These are phyloP conservation scores for Tetraneura akinire DNA, from an alignment of 1,140 invertebrate species.

Conservation along the genomic window DNA sequence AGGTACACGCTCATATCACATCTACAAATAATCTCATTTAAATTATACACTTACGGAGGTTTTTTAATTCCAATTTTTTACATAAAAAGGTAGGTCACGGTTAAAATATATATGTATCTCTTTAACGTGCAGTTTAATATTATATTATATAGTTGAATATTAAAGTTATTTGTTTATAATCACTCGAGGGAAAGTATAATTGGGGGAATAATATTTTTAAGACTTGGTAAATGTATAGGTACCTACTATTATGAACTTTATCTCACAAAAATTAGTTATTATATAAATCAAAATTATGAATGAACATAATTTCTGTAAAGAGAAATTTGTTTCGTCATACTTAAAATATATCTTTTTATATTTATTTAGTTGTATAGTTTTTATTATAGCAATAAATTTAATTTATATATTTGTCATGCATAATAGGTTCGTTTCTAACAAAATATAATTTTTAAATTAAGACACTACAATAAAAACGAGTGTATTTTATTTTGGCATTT, in stretches of 20 bases:
- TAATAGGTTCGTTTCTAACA: background rate
- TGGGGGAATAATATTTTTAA: background rate
- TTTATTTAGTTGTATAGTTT: slow-evolving; percentile 16
- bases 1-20: too few species aligned
- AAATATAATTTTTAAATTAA: slow-evolving; percentile 14
- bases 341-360: background rate
- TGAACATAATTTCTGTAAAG: background rate
- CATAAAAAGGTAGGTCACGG: too few species aligned
- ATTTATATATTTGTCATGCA: slow-evolving; percentile 7
- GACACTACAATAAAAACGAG: slow-evolving; percentile 2
- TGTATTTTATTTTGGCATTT: slow-evolving; percentile 33
- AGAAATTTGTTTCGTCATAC: background rate
- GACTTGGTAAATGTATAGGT: background rate
- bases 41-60: too few species aligned
- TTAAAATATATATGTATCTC: too few species aligned
- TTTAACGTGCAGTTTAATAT: background rate
- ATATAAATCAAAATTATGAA: background rate
- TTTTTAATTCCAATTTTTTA: too few species aligned
- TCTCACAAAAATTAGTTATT: background rate
- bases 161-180: background rate
- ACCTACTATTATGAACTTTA: background rate
- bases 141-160: background rate
- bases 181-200: background rate
- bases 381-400: slow-evolving; percentile 44
- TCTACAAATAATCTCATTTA: too few species aligned